phyloP scores from a whole-genome alignment of 2,797 vertebrate species.

The Periophthalmus magnuspinnatus region DNA sequence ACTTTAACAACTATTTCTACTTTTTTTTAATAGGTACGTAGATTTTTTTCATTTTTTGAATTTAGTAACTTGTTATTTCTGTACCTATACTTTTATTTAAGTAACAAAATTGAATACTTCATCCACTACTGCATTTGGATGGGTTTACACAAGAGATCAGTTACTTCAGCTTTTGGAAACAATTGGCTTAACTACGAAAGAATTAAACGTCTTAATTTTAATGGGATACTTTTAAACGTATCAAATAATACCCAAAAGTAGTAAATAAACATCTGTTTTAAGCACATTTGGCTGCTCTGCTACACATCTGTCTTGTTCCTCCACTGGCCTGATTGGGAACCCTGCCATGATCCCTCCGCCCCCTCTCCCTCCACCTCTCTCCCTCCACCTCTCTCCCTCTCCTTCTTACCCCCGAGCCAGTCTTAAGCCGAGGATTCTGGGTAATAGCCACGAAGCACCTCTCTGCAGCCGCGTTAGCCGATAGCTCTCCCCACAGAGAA shows the following conservation, averaged over 20 bases:
- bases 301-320: neutral
- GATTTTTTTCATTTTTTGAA: too few species aligned
- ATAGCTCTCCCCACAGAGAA: conserved; percentile 55
- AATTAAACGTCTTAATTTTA: too few species aligned
- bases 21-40: too few species aligned
- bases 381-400: conserved; percentile 8
- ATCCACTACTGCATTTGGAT: too few species aligned
- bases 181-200: too few species aligned
- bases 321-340: conserved; percentile 3
- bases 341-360: conserved; percentile 12
- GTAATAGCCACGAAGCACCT: conserved; percentile 41
- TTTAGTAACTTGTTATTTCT: too few species aligned
- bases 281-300: neutral
- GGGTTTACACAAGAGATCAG: too few species aligned
- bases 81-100: too few species aligned
- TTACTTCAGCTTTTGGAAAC: too few species aligned
- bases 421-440: conserved; percentile 48
- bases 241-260: neutral
- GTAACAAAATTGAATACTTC: too few species aligned
- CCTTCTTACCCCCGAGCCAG: conserved; percentile 26
- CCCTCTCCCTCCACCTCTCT: conserved; percentile 12
- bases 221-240: too few species aligned
- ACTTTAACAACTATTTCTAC: too few species aligned
- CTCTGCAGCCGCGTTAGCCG: conserved; percentile 45
- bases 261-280: neutral